Evolutionary conservation across 2,797 vertebrate species (phyloP), one percentile per base, ranked within the genome.

Genomic region (Podarcis lilfordi): DNA sequence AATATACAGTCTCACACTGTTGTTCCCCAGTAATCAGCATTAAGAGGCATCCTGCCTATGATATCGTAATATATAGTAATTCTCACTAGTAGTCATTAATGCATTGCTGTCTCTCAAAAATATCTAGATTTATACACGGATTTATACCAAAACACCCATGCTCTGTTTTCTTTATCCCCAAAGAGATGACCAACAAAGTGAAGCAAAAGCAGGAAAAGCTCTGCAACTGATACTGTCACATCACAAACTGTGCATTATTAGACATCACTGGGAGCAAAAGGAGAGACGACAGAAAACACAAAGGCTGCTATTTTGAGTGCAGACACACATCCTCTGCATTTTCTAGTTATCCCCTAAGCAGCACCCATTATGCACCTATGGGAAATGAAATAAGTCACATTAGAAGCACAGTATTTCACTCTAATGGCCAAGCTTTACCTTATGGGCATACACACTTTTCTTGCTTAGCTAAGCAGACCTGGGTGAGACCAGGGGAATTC

Each of bases 401-500:
- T 59, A 55, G 77, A 80, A 81, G 43, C 4, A n/a, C 40, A 21
- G 45, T 76, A 43, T 75, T 69, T 87, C 64, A 35, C 10, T 37
- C 66, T 50, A 78, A 83, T 71, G 37, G 40, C 0, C 32, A 61
- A 64, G 13, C 55, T 21, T 55, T 0, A 1, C 29, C 75, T 75
- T 55, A 64, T 43, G 0, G 0, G 1, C 55, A 35, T 0, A 29
- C 27, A 83, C 27, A 25, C 7, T 23, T 75, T 40, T 85, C 50
- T 83, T 80, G 69, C 80, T 83, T 21, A 81, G 61, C 19, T 66
- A 71, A 79, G 61, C 83, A 40, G 29, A n/a, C 40, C 61, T 43
- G 32, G 27, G 25, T 6, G 15, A 85, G 45, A 59, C 29, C 69
- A 85, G n/a, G 55, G 40, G 61, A 80, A 69, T 80, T 84, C 82